Base-by-base conservation (phyloP, 2,888 invertebrate species). In the Cheilosia grossa region DNA sequence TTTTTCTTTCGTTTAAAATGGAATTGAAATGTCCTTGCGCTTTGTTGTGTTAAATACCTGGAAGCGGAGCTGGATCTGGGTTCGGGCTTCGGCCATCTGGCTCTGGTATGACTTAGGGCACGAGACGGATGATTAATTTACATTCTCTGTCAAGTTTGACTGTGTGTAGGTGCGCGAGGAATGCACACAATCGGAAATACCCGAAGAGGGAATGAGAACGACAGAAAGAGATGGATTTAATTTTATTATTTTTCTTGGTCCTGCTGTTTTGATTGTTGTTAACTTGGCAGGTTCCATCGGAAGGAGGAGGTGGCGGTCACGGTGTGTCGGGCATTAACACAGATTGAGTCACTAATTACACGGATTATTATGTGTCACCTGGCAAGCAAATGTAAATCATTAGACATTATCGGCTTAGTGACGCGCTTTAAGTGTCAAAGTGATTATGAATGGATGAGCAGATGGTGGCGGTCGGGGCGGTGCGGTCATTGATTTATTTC, bases 361-460 rank as follows among this genome's bases (percentile, higher is more conserved):
- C 10, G 73, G 79, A 79, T 79, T 79, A 73, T 66, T 58, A 66
- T 66, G 51, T 73, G 64, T 73, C 79, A 73, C 44, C 73, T 79
- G 37, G 37, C 58, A 15, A 59, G 21, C 47, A 66, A 51, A 79
- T 73, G 64, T 79, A 79, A 79, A 79, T 79, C 79, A 79, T 66
- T 53, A 13, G 64, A 44, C 37, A 79, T 79, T 79, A 79, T 64
- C 24, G 58, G 53, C 73, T 73, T 79, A 66, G 40, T 19, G 53
- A 24, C 37, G 64, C 44, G 51, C 66, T 73, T 53, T 54, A 59
- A 47, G 19, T 72, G 64, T 66, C 66, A 58, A 37, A 59, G 73
- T 19, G 73, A 59, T 56, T 40, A 79, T 30, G 44, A 56, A 21
- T 56, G 53, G 33, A 37, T 42, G 56, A 4, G 19, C 49, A 13